Evolutionary conservation across 2,113 vertebrate species (phyloP).

Genomic region (Ictalurus furcatus): DNA sequence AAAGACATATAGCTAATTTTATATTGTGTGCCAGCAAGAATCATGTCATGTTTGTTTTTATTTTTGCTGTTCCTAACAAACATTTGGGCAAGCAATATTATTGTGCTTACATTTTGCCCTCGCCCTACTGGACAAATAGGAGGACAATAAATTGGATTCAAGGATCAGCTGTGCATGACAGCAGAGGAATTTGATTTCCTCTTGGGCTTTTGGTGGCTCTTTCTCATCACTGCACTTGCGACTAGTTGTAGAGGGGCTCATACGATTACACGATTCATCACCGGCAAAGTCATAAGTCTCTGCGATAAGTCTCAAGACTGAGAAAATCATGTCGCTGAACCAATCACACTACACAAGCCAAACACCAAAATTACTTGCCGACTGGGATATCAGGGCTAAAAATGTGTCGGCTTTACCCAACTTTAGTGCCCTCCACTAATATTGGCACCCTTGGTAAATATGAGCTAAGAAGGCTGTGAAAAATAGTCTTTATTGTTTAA

Average conservation of each 20-base stretch:
- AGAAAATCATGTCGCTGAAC: background rate
- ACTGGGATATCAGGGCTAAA: background rate
- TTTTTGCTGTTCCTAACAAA: background rate
- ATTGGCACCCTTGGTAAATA: too few species aligned
- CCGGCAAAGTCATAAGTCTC: background rate
- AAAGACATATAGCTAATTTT: background rate
- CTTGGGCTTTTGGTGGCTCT: background rate
- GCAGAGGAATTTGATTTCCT: constrained; percentile 13
- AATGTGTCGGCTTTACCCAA: too few species aligned
- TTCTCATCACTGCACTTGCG: background rate
- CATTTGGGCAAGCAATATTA: background rate
- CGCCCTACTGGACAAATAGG: background rate
- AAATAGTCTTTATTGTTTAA: too few species aligned
- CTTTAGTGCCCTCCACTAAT: too few species aligned
- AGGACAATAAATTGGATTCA: constrained; percentile 3
- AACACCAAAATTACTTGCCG: background rate
- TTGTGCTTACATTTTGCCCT: constrained; percentile 4
- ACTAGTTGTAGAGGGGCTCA: background rate
- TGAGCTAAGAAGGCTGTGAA: too few species aligned
- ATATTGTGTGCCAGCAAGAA: background rate
- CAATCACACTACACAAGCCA: background rate
- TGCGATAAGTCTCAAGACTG: background rate
- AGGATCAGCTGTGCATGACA: constrained; percentile 9
- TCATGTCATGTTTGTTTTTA: background rate
- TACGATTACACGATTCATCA: background rate